These are phyloP conservation scores for Danio rerio DNA, from an alignment of 2,113 vertebrate genomes.

Conservation along the genomic window GRCz12tu NC_133178.1:29855001-29855500, in stretches of 20 bases:
- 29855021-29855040: not conserved
- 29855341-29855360: too few relatives aligned
- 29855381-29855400: too few relatives aligned
- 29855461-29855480: too few relatives aligned
- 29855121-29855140: conserved; percentile 74
- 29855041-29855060: not conserved
- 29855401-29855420: too few relatives aligned
- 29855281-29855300: too few relatives aligned
- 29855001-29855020: not conserved
- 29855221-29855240: conserved; percentile 65
- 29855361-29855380: too few relatives aligned
- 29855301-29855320: too few relatives aligned
- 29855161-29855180: conserved; percentile 71
- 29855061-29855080: conserved; percentile 6
- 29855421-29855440: too few relatives aligned
- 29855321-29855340: too few relatives aligned
- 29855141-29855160: conserved; percentile 74
- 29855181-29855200: conserved; percentile 77
- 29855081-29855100: conserved; percentile 42
- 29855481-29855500: too few relatives aligned
- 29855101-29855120: conserved; percentile 55
- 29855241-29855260: conserved; percentile 51
- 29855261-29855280: too few relatives aligned
- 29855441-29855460: too few relatives aligned
- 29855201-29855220: conserved; percentile 72